phyloP scores from a whole-genome alignment of 1,140 invertebrate genomes.

The Theocolax elegans region DNA sequence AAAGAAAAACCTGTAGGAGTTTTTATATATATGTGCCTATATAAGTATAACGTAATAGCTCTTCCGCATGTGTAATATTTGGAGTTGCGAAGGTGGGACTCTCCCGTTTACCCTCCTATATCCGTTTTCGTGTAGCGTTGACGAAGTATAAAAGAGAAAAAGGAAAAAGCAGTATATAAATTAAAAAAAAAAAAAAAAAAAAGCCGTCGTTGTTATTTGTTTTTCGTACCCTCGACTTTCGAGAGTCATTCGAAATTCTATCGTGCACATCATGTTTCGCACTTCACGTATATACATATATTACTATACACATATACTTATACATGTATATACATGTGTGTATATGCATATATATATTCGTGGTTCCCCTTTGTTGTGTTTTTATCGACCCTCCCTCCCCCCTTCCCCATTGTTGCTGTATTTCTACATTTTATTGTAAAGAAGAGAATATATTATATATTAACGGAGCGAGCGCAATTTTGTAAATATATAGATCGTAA shows the following conservation, averaged over 20 bases:
- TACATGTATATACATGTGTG: slow-evolving; percentile 15
- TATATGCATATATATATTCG: slow-evolving; percentile 21
- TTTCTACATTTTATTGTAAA: slow-evolving; percentile 45
- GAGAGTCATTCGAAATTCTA: slow-evolving; percentile 41
- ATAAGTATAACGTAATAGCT: slow-evolving; percentile 21
- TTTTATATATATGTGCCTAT: slow-evolving; percentile 40
- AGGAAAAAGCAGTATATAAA: too few species aligned
- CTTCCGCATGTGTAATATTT: slow-evolving; percentile 19
- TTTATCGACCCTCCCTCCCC: too few species aligned
- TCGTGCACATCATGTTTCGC: slow-evolving; percentile 35
- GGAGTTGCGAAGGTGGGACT: too few species aligned
- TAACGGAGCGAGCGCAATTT: slow-evolving; percentile 16
- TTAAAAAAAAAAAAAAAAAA: too few species aligned
- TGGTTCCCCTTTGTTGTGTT: slow-evolving; percentile 41
- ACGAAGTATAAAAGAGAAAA: background rate
- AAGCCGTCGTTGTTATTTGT: slow-evolving; percentile 36
- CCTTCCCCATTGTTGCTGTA: slow-evolving; percentile 43
- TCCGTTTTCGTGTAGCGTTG: slow-evolving; percentile 16
- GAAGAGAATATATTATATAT: slow-evolving; percentile 12
- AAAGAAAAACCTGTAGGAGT: slow-evolving; percentile 7
- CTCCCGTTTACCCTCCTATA: slow-evolving; percentile 3
- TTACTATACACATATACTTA: slow-evolving; percentile 26
- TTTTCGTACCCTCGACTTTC: slow-evolving; percentile 37
- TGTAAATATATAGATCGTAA: slow-evolving; percentile 30
- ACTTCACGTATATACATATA: slow-evolving; percentile 36